Evolutionary conservation across 2,888 invertebrate genomes (phyloP).

Genomic region (Chydorus sphaericus): DNA sequence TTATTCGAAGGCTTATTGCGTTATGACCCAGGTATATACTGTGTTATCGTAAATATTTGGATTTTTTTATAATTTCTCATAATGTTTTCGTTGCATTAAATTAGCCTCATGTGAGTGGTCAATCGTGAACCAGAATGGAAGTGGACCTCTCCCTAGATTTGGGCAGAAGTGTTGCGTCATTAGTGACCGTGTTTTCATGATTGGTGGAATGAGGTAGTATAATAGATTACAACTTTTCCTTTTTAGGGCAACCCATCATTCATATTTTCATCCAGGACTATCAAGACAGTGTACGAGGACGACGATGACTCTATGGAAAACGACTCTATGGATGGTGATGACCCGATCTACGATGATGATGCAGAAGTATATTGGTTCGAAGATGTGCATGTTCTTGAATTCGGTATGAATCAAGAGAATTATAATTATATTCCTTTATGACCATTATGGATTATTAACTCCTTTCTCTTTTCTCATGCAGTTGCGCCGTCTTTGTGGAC

Average conservation of each 20-base stretch:
- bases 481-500: slow-evolving; percentile 53
- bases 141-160: slow-evolving; percentile 46
- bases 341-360: too few species aligned
- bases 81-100: slow-evolving; percentile 19
- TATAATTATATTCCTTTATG: too few species aligned
- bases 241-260: slow-evolving; percentile 16
- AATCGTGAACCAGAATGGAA: slow-evolving; percentile 41
- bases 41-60: neutral
- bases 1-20: slow-evolving; percentile 75
- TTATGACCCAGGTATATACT: slow-evolving; percentile 40
- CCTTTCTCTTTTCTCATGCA: slow-evolving; percentile 13
- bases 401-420: too few species aligned
- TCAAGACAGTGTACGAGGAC: slow-evolving; percentile 11
- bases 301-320: slow-evolving; percentile 16
- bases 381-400: slow-evolving; percentile 68
- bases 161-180: slow-evolving; percentile 68
- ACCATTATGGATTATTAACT: too few species aligned
- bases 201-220: slow-evolving; percentile 76
- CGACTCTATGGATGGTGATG: slow-evolving; percentile 28
- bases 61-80: neutral
- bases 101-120: slow-evolving; percentile 40
- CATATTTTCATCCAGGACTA: slow-evolving; percentile 5
- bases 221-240: neutral
- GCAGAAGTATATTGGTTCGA: too few species aligned
- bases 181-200: slow-evolving; percentile 57